Percentiles rank a stretch among this genome's conserved stretches.
Conservation (phyloP, 1,140 invertebrate species). For the Drosophila paulistorum region DNA sequence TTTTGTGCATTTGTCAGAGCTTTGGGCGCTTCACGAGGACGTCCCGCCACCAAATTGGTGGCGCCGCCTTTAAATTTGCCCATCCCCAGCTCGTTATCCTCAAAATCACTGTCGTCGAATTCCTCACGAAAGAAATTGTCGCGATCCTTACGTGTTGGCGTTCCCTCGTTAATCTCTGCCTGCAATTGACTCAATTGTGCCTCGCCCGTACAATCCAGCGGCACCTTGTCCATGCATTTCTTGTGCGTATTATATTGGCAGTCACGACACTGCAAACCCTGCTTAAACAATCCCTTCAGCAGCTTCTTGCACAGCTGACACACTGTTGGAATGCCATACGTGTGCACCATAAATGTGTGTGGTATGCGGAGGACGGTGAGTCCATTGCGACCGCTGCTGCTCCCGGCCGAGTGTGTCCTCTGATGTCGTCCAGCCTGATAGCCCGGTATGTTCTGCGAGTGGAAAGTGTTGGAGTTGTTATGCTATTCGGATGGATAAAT, state of each 20-base stretch:
- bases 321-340: conserved; percentile 97
- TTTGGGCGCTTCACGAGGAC: conserved; percentile 60
- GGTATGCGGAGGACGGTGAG: conserved; percentile 89
- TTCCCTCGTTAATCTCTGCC: conserved; percentile 85
- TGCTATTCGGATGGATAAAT: no score
- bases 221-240: conserved; percentile 97
- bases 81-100: conserved; percentile 71
- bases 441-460: conserved; percentile 58
- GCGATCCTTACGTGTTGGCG: conserved; percentile 85
- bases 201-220: conserved; percentile 98
- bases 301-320: conserved; percentile 98
- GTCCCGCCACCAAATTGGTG: conserved; percentile 59
- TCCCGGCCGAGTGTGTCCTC: conserved; percentile 89
- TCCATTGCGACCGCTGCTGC: conserved; percentile 86
- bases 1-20: conserved; percentile 75
- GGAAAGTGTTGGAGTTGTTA: neutral
- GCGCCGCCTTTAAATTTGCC: conserved; percentile 53
- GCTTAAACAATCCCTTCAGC: conserved; percentile 97
- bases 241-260: conserved; percentile 99
- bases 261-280: conserved; percentile 98
- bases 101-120: conserved; percentile 88
- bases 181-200: conserved; percentile 75
- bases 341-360: conserved; percentile 96
- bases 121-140: conserved; percentile 86
- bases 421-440: conserved; percentile 63